Base-by-base conservation (phyloP, 2,797 vertebrate genomes). In the Lepilemur ruficaudatus region DNA sequence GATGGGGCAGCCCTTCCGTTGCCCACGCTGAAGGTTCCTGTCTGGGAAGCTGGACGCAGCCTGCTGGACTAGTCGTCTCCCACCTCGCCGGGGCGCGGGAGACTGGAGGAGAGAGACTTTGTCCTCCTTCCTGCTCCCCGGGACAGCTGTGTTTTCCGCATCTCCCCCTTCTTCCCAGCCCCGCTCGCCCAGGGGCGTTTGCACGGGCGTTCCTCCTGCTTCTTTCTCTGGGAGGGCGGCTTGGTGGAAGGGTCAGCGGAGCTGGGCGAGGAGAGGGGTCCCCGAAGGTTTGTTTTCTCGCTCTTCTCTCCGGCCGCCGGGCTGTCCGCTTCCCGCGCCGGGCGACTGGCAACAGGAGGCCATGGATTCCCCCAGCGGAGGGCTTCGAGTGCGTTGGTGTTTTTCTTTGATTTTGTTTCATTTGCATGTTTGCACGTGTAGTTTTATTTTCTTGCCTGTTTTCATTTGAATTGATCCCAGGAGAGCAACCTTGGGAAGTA, bases 41-140 rank as follows among this genome's bases (percentile, higher is more conserved):
- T 57, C 38, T 67, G 14, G 79, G 79, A 76, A 87, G 92, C 92
- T 41, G 81, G 57, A 72, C 80, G 38, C 81, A 32, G 81, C 73
- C 32, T 11, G 59, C 52, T 8, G 43, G 84, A 75, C 91, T 32
- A 18, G 91, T 32, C 73, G 2, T 18, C 63, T 38, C 10, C 43
- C 5, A 85, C 96, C 85, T n/a, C 38, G 2, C 59, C n/a, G 9
- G 20, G 69, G 69, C 83, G 8, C 73, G 2, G 15, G 80, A 87
- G 81, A 57, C 94, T 48, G 79, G 88, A 95, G 97, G 82, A 93
- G 96, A 97, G 83, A 93, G 89, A 80, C 97, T 95, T 97, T 96
- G 93, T 93, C 96, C 81, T 96, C 79, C 83, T 81, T 69, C 23
- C 73, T 50, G 75, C 87, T 83, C 90, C 73, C 70, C 38, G 43